Evolutionary conservation across 2,888 invertebrate species (phyloP).

Genomic region (Epirrhoe tristata): DNA sequence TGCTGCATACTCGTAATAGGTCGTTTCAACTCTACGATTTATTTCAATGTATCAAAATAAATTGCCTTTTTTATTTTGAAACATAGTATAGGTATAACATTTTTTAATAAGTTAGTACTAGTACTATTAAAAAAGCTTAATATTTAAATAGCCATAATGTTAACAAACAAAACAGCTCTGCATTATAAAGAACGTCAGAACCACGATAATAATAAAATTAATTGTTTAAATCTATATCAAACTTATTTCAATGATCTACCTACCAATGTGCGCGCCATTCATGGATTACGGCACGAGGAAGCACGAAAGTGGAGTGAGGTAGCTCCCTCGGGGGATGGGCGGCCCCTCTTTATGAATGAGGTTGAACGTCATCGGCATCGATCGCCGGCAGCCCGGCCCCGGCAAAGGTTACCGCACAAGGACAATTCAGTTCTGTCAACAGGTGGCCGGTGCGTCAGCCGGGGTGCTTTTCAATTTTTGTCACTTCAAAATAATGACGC

Average conservation of each 20-base stretch:
- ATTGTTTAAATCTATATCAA: no score
- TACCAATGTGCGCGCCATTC: conserved; percentile 72
- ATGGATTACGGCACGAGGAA: conserved; percentile 60
- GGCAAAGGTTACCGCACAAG: conserved; percentile 76
- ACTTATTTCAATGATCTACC: conserved; percentile 45
- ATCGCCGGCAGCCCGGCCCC: conserved; percentile 60
- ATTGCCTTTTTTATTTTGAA: not conserved
- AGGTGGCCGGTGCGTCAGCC: conserved; percentile 74
- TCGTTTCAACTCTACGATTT: not conserved
- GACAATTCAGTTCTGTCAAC: conserved; percentile 72
- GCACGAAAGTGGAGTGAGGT: conserved; percentile 54
- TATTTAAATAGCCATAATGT: not conserved
- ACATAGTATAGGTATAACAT: no score
- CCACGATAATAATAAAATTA: conserved; percentile 10
- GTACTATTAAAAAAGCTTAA: not conserved
- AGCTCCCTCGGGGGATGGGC: conserved; percentile 48
- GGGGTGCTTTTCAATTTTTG: conserved; percentile 60
- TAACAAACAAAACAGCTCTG: conserved; percentile 3
- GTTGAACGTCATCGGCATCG: conserved; percentile 81
- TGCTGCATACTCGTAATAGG: not conserved
- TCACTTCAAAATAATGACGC: conserved; percentile 64
- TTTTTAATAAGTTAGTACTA: not conserved
- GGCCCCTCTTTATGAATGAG: conserved; percentile 81
- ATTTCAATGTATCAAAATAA: not conserved
- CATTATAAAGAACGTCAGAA: conserved; percentile 25